Evolutionary conservation across 92 coral and sea anemone genomes (phyloP), one percentile per base, ranked within the genome.

Genomic region (Epizoanthus ramosus): DNA sequence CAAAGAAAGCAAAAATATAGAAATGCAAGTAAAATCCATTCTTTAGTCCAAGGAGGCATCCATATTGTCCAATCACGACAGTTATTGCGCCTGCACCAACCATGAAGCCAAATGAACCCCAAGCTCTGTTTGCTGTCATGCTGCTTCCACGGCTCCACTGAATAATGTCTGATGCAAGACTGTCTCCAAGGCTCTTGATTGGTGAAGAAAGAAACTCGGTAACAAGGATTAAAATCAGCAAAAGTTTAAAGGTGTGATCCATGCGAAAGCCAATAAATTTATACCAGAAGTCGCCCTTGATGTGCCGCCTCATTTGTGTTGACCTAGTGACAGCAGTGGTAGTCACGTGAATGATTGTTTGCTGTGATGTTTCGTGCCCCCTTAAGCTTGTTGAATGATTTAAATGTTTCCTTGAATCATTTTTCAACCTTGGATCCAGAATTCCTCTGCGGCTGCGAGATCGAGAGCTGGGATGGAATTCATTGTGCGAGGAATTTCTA

Each of bases 1-100:
- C 90, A 65, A 93, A 83, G 19, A 89, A 76, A 13, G 92, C 84
- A 67, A 87, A 94, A 65, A 92, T 66, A 50, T 89, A 94, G 89
- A 96, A 96, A 86, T 94, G 98, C 60, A 97, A 73, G 81, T 94
- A 91, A 84, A 97, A 97, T 35, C 85, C 82, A 74, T 97, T 94
- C 37, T 76, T 73, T 21, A 97, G 81, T 17, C 90, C 86, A 63
- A 97, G 89, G 31, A 84, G 71, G 63, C 99, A 97, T 0, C 88
- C 97, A 41, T 94, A 89, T 6, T 82, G 83, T 25, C 90, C 95
- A 39, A 94, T 90, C 12, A 86, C 91, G 35, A 89, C 87, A 18
- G 92, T 86, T 39, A 90, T 68, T 1, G 88, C 85, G 16, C 91
- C 91, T 18, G 94, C 95, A 75, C 98, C 95, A 7, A 90, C 52